Base-by-base conservation (phyloP, 2,888 invertebrate species). In the Philopedon plagiatum region DNA sequence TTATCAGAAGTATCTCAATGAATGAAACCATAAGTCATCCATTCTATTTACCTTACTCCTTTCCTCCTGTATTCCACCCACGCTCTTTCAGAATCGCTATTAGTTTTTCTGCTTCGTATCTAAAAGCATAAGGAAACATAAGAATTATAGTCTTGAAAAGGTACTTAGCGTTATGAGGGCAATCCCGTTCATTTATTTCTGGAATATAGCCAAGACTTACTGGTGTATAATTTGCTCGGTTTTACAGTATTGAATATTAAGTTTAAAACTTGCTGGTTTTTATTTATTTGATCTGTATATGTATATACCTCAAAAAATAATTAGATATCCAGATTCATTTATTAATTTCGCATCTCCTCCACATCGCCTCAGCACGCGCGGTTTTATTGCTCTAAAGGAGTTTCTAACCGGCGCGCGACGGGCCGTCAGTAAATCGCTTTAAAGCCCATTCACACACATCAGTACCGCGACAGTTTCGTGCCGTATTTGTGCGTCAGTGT, bases 91-190 rank as follows among this genome's bases (percentile, higher is more conserved):
- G n/a, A 15, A 49, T 62, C 15, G 29, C 46, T 62, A 46, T 62
- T 62, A 44, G 62, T 46, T 62, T 62, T 32, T 62, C 44, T 46
- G 44, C 32, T 46, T 62, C n/a, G 44, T 62, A 37, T 62, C 41
- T 62, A 44, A 49, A 62, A 46, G 62, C 39, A 44, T 23, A 44
- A 29, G 44, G 62, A 62, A 62, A 62, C 62, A 62, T 19, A 62
- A 46, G 29, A 46, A 62, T 62, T 62, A 46, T 62, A 46, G 46
- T 62, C 62, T 29, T 46, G 44, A 62, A 62, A 26, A 49, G 62
- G 18, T 49, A 32, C 46, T 62, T 46, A 62, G 32, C 62, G 32
- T 62, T 46, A 62, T 62, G 62, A 46, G 18, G 44, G 62, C 49
- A 46, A 62, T 62, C 26, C 32, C 3, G 62, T 62, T 62, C 62